Evolutionary conservation across 2,888 invertebrate species (phyloP).

Genomic region (Stegana nigrithorax): DNA sequence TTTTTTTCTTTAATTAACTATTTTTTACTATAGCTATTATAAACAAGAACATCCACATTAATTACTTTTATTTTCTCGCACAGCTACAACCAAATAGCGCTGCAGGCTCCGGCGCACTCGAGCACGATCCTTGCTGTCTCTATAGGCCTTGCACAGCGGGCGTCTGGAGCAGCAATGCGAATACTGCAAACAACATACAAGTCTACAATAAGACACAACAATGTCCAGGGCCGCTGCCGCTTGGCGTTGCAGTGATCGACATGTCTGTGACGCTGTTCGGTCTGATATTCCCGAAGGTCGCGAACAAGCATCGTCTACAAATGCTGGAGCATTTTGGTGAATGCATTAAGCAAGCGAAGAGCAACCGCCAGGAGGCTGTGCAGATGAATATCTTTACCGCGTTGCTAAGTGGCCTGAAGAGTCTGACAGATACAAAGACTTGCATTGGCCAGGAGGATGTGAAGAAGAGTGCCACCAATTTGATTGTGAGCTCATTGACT

Average conservation of each 20-base stretch:
- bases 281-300: conserved; percentile 92
- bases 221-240: conserved; percentile 84
- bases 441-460: conserved; percentile 90
- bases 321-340: conserved; percentile 97
- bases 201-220: conserved; percentile 68
- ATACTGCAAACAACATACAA: conserved; percentile 33
- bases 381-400: conserved; percentile 98
- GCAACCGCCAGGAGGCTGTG: conserved; percentile 91
- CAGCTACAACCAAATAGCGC: conserved; percentile 95
- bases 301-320: conserved; percentile 95
- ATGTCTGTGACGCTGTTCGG: conserved; percentile 93
- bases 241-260: conserved; percentile 97
- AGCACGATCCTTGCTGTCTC: conserved; percentile 94
- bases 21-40: not conserved
- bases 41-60: not conserved
- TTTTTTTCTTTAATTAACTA: not conserved
- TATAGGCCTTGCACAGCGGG: conserved; percentile 73
- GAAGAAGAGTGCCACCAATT: conserved; percentile 82
- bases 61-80: conserved; percentile 28
- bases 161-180: not conserved
- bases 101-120: conserved; percentile 94
- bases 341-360: conserved; percentile 93
- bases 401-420: conserved; percentile 87
- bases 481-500: conserved; percentile 84
- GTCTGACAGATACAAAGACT: conserved; percentile 87